These are phyloP conservation scores for Rattus rattus DNA, from an alignment of 2,113 vertebrate genomes.

Conservation along the genomic window DNA sequence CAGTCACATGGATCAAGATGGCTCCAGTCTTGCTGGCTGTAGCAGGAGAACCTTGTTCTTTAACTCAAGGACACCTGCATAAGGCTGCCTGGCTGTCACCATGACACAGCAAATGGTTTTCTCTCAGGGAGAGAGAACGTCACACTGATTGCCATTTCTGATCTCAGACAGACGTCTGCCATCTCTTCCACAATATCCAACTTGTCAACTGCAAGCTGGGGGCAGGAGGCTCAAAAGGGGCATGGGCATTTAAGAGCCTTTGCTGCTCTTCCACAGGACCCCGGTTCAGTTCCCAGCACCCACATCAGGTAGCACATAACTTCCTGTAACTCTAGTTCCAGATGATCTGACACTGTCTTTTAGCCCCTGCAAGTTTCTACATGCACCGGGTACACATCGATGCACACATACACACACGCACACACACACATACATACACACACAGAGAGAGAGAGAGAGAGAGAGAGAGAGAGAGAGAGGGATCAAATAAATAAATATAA, in stretches of 20 bases:
- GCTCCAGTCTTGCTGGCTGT: background rate
- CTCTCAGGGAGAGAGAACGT: background rate
- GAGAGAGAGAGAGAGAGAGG: background rate
- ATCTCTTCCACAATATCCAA: background rate
- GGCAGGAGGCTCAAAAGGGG: background rate
- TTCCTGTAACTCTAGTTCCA: background rate
- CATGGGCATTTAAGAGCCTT: background rate
- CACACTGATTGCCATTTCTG: background rate
- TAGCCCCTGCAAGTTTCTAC: background rate
- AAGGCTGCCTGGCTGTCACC: background rate
- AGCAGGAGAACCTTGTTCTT: background rate
- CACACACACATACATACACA: background rate
- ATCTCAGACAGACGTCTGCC: background rate
- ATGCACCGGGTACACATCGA: background rate
- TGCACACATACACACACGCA: background rate
- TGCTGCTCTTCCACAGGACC: background rate
- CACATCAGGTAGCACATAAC: background rate
- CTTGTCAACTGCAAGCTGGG: background rate
- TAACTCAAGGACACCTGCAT: background rate
- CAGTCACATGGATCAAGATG: background rate
- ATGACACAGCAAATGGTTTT: background rate
- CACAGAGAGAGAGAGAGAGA: no score
- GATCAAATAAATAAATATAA: background rate
- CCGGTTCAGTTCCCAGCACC: background rate
- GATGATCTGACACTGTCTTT: no score